phyloP scores from a whole-genome alignment of 2,113 vertebrate genomes.

The Lonchura striata region DNA sequence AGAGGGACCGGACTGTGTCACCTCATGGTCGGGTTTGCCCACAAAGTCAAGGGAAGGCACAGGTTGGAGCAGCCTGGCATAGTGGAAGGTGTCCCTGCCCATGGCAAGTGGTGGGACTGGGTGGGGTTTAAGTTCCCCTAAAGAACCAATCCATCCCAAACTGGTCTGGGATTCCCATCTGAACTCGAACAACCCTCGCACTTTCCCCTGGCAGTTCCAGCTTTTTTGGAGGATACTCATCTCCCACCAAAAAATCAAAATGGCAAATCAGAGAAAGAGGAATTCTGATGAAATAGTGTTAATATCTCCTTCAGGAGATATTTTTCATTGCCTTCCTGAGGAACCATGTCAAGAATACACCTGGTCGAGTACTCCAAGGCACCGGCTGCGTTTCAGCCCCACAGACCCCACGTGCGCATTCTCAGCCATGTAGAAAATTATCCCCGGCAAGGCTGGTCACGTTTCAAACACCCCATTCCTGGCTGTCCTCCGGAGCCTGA shows the following conservation, averaged over 20 bases:
- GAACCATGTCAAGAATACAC: rapidly evolving
- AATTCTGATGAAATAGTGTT: rapidly evolving
- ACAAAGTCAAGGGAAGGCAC: neutral
- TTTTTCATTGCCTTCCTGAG: neutral
- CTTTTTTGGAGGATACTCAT: neutral
- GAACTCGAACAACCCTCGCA: neutral
- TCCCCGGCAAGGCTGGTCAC: neutral
- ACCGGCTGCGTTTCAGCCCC: neutral
- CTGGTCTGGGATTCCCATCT: neutral
- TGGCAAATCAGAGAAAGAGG: neutral
- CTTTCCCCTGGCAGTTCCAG: neutral
- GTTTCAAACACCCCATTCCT: neutral
- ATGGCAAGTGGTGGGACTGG: neutral
- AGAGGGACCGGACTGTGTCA: rapidly evolving
- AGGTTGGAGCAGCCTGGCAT: neutral
- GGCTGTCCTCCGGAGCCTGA: neutral
- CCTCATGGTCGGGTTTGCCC: neutral
- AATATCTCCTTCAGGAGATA: neutral
- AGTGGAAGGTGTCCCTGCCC: neutral
- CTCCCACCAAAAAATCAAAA: neutral
- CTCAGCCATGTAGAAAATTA: slow-evolving; percentile 50
- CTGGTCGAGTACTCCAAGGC: neutral
- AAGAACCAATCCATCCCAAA: neutral
- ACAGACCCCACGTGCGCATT: rapidly evolving
- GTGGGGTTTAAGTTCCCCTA: too few species aligned